Conservation (phyloP, 2,113 vertebrate species). For the Saguinus imperator region DNA sequence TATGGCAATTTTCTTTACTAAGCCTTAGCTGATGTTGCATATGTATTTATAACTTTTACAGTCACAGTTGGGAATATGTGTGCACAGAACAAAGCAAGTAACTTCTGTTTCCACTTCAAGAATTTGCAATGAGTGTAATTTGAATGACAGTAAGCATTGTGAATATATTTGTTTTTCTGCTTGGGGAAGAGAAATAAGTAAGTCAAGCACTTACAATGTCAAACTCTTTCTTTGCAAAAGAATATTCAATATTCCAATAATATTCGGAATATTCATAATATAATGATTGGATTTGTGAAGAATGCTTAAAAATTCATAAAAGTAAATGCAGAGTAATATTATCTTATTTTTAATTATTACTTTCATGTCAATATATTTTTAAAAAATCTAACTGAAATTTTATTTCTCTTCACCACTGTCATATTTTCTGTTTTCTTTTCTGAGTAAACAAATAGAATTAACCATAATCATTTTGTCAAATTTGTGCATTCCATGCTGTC, state of each 20-base stretch:
- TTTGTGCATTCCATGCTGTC: not conserved
- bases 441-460: not conserved
- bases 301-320: not conserved
- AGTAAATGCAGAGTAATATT: not conserved
- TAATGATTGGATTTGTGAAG: not conserved
- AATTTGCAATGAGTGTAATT: conserved; percentile 10
- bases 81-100: not conserved
- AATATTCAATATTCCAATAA: not conserved
- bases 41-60: not conserved
- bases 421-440: not conserved
- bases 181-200: not conserved
- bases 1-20: not conserved
- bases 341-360: not conserved
- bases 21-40: not conserved
- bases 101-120: not conserved
- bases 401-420: not conserved
- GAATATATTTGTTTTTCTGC: conserved; percentile 1
- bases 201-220: not conserved
- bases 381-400: not conserved
- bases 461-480: not conserved
- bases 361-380: not conserved
- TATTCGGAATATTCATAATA: not conserved
- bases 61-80: not conserved
- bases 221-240: not conserved
- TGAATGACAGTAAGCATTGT: conserved; percentile 15